Conservation (phyloP, 2,113 vertebrate species). For the Hemiprocne comata region DNA sequence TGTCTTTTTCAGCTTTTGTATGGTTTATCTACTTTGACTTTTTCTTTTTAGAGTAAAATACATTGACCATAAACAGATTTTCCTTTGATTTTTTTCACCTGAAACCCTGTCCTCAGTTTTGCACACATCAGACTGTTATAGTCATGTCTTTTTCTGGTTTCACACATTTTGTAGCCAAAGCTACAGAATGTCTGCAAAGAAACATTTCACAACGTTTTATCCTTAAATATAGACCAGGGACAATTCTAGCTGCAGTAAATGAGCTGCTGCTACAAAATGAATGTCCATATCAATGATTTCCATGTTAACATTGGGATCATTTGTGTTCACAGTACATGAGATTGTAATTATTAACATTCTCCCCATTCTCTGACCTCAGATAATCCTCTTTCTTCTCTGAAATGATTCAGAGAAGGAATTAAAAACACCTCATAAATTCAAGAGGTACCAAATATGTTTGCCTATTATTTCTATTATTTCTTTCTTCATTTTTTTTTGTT, state of each 20-base stretch:
- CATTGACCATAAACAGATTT: not conserved
- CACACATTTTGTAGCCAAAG: not conserved
- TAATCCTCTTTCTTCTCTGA: not conserved
- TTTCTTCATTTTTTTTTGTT: not conserved
- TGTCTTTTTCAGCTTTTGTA: not conserved
- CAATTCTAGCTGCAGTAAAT: not conserved
- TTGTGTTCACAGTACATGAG: not conserved
- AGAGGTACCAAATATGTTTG: not conserved
- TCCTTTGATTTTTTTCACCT: not conserved
- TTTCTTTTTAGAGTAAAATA: not conserved
- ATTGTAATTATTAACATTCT: not conserved
- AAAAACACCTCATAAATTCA: not conserved
- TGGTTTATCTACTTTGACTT: not conserved
- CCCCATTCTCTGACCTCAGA: not conserved
- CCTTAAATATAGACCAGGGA: not conserved
- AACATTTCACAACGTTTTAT: not conserved
- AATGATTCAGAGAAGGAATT: not conserved
- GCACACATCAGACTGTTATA: not conserved
- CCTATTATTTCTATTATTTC: accelerated
- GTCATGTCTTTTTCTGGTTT: not conserved
- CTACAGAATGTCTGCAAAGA: not conserved
- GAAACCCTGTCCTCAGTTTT: not conserved
- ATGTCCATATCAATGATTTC: not conserved
- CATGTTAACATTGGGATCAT: not conserved
- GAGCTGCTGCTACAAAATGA: not conserved